phyloP scores from a whole-genome alignment of 2,797 vertebrate species.

The Cheirogaleus major region DNA sequence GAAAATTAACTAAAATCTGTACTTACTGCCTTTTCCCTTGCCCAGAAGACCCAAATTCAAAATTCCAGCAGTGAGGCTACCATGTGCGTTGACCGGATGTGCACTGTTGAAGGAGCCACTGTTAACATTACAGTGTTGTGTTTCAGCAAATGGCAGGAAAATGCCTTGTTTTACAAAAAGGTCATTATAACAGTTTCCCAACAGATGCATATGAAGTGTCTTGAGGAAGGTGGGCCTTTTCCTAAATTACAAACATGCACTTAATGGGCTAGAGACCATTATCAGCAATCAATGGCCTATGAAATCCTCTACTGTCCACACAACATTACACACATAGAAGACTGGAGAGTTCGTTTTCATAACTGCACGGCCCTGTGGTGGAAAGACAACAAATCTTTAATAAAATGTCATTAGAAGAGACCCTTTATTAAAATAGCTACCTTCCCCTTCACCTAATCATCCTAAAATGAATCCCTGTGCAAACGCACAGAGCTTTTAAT shows the following conservation, averaged over 20 bases:
- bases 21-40: neutral
- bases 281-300: neutral
- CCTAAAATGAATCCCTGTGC: neutral
- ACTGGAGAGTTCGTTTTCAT: neutral
- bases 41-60: neutral
- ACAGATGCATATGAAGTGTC: neutral
- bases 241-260: neutral
- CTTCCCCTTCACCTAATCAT: neutral
- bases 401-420: neutral
- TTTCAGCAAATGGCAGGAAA: constrained; percentile 1
- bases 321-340: neutral
- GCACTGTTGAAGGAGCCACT: neutral
- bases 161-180: constrained; percentile 5
- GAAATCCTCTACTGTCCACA: neutral
- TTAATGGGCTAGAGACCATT: neutral
- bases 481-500: neutral
- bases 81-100: neutral
- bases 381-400: neutral
- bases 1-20: neutral
- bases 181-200: neutral
- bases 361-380: neutral
- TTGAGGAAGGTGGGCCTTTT: neutral
- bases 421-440: neutral
- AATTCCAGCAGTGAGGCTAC: neutral
- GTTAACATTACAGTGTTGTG: neutral